Evolutionary conservation across 2,888 invertebrate species (phyloP).

Genomic region (Zaprionus lineosus): DNA sequence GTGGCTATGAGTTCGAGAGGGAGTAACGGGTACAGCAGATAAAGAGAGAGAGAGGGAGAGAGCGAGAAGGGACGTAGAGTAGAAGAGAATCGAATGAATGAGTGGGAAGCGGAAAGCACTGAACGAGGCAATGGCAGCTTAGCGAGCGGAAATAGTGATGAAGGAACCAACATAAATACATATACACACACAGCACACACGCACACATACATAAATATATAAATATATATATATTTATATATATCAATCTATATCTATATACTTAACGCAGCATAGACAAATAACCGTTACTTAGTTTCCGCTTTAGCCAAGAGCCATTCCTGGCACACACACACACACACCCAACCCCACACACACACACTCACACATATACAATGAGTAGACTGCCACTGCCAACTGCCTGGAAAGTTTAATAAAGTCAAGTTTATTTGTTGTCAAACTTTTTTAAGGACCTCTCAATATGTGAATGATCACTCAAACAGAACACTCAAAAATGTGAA

Average conservation of each 20-base stretch:
- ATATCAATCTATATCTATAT: constrained; percentile 11
- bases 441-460: constrained; percentile 13
- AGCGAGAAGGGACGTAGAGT: too few species aligned
- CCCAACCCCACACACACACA: background rate
- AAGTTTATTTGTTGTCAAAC: constrained; percentile 38
- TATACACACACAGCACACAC: constrained; percentile 30
- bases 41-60: background rate
- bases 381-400: constrained; percentile 17
- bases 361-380: constrained; percentile 22
- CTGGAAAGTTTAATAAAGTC: constrained; percentile 30
- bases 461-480: constrained; percentile 7
- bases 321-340: background rate
- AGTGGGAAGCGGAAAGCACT: too few species aligned
- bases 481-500: constrained; percentile 7
- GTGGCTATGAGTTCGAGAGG: too few species aligned
- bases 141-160: constrained; percentile 51
- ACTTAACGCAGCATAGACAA: constrained; percentile 32
- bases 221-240: constrained; percentile 19
- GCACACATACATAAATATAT: constrained; percentile 37
- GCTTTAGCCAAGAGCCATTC: constrained; percentile 31
- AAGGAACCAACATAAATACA: constrained; percentile 43
- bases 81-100: too few species aligned
- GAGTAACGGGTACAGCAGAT: background rate
- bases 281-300: constrained; percentile 62
- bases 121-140: background rate